Evolutionary conservation across 2,113 vertebrate species (phyloP).

Genomic region (Danionella cerebrum): DNA sequence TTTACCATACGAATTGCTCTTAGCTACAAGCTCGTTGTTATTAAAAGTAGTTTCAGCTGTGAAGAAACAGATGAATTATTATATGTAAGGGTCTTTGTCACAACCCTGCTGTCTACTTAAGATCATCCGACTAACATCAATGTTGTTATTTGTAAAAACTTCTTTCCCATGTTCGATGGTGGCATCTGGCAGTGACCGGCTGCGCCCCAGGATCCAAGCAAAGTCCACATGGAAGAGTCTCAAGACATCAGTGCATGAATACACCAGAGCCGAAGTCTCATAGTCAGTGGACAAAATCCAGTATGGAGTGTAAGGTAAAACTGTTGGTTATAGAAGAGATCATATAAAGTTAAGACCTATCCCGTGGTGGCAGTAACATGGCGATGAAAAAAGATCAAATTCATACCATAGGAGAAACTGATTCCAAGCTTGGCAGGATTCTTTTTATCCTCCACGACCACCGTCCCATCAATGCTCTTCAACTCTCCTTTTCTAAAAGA

Average conservation of each 20-base stretch:
- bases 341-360: background rate
- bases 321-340: constrained; percentile 50
- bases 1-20: too few relatives aligned
- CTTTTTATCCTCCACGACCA: constrained; percentile 64
- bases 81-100: constrained; percentile 54
- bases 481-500: constrained; percentile 63
- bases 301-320: constrained; percentile 78
- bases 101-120: constrained; percentile 73
- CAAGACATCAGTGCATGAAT: constrained; percentile 80
- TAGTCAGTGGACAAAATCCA: constrained; percentile 89
- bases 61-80: too few relatives aligned
- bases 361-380: background rate
- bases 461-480: constrained; percentile 70
- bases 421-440: constrained; percentile 81
- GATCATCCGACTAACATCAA: constrained; percentile 71
- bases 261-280: constrained; percentile 73
- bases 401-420: constrained; percentile 79
- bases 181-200: constrained; percentile 66
- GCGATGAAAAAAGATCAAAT: background rate
- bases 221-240: constrained; percentile 81
- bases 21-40: too few relatives aligned
- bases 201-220: constrained; percentile 78
- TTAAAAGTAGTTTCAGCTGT: too few relatives aligned
- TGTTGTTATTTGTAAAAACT: constrained; percentile 70
- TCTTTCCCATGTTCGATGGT: constrained; percentile 66